Evolutionary conservation across 2,797 vertebrate genomes (phyloP).

Genomic region (Lacerta viridis): DNA sequence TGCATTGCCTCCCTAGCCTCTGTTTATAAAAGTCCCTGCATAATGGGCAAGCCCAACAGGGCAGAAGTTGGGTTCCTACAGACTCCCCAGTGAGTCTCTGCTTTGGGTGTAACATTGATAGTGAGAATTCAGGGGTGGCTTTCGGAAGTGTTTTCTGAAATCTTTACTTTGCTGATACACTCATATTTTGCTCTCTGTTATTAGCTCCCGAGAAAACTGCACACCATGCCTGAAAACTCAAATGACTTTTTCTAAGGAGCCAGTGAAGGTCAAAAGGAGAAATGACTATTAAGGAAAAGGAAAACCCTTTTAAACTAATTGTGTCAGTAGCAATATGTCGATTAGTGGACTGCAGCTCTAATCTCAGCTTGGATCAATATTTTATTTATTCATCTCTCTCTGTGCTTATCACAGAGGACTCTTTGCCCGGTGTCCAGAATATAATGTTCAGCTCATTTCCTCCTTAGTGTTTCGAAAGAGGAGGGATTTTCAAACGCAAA

Average conservation of each 20-base stretch:
- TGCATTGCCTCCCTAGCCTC: background rate
- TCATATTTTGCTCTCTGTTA: background rate
- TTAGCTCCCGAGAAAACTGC: conserved; percentile 41
- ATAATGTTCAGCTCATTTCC: background rate
- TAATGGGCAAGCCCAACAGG: background rate
- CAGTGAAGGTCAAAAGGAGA: conserved; percentile 40
- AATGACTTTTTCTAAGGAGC: conserved; percentile 34
- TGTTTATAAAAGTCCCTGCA: too few relatives aligned
- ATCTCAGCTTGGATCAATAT: conserved; percentile 28
- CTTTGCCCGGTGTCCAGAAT: background rate
- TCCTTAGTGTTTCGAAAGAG: too few relatives aligned
- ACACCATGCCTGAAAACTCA: conserved; percentile 41
- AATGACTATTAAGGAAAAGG: conserved; percentile 62
- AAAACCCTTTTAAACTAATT: conserved; percentile 34
- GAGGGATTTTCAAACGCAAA: background rate
- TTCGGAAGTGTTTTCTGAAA: background rate
- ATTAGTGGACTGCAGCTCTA: conserved; percentile 54
- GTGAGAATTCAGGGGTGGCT: background rate
- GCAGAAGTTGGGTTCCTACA: background rate
- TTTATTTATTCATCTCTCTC: conserved; percentile 43
- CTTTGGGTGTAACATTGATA: background rate
- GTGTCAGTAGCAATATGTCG: conserved; percentile 40
- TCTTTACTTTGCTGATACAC: background rate
- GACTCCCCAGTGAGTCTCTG: background rate
- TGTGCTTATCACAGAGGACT: background rate